Base-by-base conservation (phyloP, 2,797 vertebrate species). In the Crocidura indochinensis region DNA sequence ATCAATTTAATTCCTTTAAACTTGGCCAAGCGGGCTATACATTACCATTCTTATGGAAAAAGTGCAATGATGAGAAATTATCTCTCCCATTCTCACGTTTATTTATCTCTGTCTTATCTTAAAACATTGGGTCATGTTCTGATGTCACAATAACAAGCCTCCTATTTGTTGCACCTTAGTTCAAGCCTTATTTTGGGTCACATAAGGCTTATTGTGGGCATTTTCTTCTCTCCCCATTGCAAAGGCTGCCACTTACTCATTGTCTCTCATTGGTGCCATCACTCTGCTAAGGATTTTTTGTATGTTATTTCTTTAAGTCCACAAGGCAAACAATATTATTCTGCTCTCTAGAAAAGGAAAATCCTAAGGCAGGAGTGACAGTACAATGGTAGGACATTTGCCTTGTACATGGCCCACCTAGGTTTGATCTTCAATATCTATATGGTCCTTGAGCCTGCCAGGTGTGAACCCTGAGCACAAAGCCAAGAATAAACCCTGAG, bases 1-100 rank as follows among this genome's bases (percentile, higher is more conserved):
- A 93, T 95, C 84, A 90, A 86, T 86, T 92, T 78, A 81, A 93
- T 92, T 92, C 79, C 71, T 85, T 62, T 87, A 90, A 90, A 67
- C 24, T 71, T 17, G 53, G 44, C 84, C 83, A 91, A 93, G 86
- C 93, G 89, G 76, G 29, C 82, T 73, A 53, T 19, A 91, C 67
- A 72, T 91, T 84, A 72, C 65, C 75, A 60, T 44, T 85, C 53
- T 53, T 49, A 26, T 14, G 62, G 26, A 73, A 80, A 82, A 27
- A 46, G 17, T 14, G 15, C 29, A 38, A 38, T 9, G 27, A 24
- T 84, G n/a, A 91, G 44, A 93, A 89, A 93, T 9, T 27, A 0
- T 60, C n/a, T 78, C 44, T 87, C 27, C 44, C 78, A 27, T 67
- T 38, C 65, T 71, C 53, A 14, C 46, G 14, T 76, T 71, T 77